phyloP scores from a whole-genome alignment of 1,140 invertebrate genomes.

The Proales similis region DNA sequence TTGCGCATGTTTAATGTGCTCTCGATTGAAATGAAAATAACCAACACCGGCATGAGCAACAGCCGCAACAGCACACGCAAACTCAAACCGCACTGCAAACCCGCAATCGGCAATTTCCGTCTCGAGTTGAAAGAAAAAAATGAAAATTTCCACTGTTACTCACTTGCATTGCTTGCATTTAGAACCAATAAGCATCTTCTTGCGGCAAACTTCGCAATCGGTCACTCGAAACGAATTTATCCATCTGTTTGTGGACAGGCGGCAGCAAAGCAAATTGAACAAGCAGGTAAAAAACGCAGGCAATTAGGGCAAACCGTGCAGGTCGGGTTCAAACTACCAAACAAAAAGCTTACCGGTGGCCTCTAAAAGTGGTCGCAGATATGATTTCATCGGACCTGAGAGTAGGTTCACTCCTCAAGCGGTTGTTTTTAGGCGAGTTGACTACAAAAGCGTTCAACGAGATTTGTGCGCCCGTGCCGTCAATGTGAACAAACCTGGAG shows the following conservation, averaged over 20 bases:
- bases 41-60: too few species aligned
- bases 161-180: conserved; percentile 36
- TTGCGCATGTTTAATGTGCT: background rate
- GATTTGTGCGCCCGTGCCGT: background rate
- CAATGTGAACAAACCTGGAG: background rate
- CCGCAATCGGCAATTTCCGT: background rate
- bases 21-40: background rate
- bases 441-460: background rate
- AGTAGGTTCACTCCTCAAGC: too few species aligned
- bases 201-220: conserved; percentile 24
- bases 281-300: background rate
- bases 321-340: background rate
- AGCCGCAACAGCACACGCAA: too few species aligned
- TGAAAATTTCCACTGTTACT: background rate
- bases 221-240: conserved; percentile 29
- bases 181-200: conserved; percentile 29
- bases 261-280: background rate
- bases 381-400: background rate
- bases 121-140: background rate
- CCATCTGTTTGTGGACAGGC: background rate
- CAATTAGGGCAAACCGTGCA: background rate
- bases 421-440: background rate
- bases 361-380: background rate
- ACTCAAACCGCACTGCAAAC: conserved; percentile 3
- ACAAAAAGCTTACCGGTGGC: background rate